phyloP scores from a whole-genome alignment of 2,888 invertebrate species.

The Erebia aethiops region DNA sequence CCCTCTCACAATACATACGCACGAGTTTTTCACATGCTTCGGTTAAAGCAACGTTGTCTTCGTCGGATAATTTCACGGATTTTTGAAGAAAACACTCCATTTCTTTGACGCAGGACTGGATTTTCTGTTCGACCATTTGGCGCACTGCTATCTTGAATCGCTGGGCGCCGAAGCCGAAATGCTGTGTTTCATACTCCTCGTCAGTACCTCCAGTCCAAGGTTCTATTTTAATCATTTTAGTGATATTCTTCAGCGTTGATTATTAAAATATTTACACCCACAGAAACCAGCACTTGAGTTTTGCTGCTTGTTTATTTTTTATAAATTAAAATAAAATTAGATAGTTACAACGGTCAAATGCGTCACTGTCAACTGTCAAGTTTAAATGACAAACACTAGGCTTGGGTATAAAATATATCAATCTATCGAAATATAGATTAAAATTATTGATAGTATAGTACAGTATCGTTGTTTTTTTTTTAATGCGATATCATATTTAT shows the following conservation, averaged over 20 bases:
- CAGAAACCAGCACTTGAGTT: too few species aligned
- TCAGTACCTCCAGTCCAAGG: slow-evolving; percentile 71
- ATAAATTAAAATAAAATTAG: too few species aligned
- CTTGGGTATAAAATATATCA: too few species aligned
- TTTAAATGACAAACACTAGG: too few species aligned
- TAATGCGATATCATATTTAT: too few species aligned
- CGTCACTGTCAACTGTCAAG: too few species aligned
- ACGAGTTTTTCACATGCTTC: slow-evolving; percentile 69
- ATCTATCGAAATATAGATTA: too few species aligned
- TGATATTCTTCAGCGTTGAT: not conserved
- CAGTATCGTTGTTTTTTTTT: too few species aligned
- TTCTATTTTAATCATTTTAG: slow-evolving; percentile 62
- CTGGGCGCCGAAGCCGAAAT: slow-evolving; percentile 76
- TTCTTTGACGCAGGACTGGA: slow-evolving; percentile 65
- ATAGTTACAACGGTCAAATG: too few species aligned
- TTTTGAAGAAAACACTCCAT: slow-evolving; percentile 68
- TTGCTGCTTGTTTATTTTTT: too few species aligned
- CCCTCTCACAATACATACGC: slow-evolving; percentile 65
- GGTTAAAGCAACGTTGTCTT: slow-evolving; percentile 64
- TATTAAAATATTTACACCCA: too few species aligned
- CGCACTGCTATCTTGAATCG: slow-evolving; percentile 72
- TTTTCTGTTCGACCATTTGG: slow-evolving; percentile 75
- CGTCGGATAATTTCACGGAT: slow-evolving; percentile 67
- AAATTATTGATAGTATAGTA: too few species aligned
- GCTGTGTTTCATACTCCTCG: slow-evolving; percentile 79